Conservation (phyloP, 1,140 invertebrate genomes). For the Drosophila sproati region DNA sequence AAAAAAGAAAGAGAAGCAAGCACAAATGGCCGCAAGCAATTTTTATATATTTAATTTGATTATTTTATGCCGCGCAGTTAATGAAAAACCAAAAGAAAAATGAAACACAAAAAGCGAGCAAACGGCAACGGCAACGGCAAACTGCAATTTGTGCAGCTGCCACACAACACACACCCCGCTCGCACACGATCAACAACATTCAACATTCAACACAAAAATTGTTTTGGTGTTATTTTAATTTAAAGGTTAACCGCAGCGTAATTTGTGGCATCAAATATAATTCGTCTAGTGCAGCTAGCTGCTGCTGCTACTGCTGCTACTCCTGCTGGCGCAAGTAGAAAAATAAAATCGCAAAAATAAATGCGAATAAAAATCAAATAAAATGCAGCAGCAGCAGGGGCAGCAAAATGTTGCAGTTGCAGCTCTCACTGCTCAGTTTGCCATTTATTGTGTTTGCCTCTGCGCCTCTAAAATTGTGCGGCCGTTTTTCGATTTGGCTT, state of each 20-base stretch:
- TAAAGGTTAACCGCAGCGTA: conserved; percentile 83
- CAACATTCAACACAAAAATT: conserved; percentile 72
- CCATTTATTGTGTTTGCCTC: conserved; percentile 31
- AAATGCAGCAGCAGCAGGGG: conserved; percentile 13
- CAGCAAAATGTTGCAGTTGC: conserved; percentile 12
- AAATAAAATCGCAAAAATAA: conserved; percentile 32
- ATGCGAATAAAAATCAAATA: conserved; percentile 47
- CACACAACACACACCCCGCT: conserved; percentile 34
- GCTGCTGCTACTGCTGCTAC: conserved; percentile 1
- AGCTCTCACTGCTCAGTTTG: conserved; percentile 8
- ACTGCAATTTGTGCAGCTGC: conserved; percentile 78
- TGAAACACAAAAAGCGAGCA: conserved; percentile 23
- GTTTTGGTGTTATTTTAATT: conserved; percentile 83
- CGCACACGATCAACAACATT: conserved; percentile 40
- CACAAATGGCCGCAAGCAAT: conserved; percentile 59
- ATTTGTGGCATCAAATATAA: conserved; percentile 83
- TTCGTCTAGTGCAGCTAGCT: conserved; percentile 66
- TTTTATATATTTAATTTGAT: conserved; percentile 75
- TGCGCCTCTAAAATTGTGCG: conserved; percentile 32
- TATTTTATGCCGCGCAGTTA: conserved; percentile 75
- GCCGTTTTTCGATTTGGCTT: conserved; percentile 46
- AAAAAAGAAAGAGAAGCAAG: conserved; percentile 14
- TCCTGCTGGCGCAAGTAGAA: background rate
- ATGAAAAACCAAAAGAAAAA: conserved; percentile 47
- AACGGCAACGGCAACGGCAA: conserved; percentile 38